Percentiles rank a stretch among this genome's conserved stretches.
Evolutionary conservation across 2,113 vertebrate genomes (phyloP).

Genomic region (Otis tarda): DNA sequence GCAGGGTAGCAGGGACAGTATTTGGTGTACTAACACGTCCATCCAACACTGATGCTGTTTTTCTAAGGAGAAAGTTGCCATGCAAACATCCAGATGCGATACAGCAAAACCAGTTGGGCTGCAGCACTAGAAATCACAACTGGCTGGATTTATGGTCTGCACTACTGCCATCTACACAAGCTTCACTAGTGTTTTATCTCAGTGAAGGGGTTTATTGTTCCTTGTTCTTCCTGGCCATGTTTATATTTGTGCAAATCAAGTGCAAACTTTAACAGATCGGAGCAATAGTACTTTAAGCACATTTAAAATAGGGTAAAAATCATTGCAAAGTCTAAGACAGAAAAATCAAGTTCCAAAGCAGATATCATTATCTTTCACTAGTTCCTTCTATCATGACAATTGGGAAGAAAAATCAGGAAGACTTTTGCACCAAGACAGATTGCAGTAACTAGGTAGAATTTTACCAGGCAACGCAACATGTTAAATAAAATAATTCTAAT

Average conservation of each 20-base stretch:
- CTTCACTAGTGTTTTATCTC: neutral
- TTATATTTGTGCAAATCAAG: neutral
- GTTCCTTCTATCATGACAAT: neutral
- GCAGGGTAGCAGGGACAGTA: constrained; percentile 16
- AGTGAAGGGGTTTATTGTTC: neutral
- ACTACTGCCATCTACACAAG: neutral
- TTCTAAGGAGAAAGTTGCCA: constrained; percentile 1
- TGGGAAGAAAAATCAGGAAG: neutral
- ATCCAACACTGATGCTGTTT: neutral
- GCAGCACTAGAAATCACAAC: neutral
- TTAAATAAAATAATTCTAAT: constrained; percentile 3
- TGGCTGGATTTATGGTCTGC: neutral
- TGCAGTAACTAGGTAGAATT: neutral
- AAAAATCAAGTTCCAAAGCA: neutral
- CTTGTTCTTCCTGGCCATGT: neutral
- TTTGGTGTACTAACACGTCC: constrained; percentile 16
- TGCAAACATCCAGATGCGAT: neutral
- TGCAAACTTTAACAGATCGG: neutral
- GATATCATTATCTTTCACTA: neutral
- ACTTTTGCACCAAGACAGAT: neutral
- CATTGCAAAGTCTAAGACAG: neutral
- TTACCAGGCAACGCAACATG: neutral
- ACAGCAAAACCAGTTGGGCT: neutral
- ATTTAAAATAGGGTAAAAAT: neutral
- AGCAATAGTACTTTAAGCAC: neutral